Evolutionary conservation across 2,113 vertebrate genomes (phyloP).

Genomic region (Oryzias celebensis): DNA sequence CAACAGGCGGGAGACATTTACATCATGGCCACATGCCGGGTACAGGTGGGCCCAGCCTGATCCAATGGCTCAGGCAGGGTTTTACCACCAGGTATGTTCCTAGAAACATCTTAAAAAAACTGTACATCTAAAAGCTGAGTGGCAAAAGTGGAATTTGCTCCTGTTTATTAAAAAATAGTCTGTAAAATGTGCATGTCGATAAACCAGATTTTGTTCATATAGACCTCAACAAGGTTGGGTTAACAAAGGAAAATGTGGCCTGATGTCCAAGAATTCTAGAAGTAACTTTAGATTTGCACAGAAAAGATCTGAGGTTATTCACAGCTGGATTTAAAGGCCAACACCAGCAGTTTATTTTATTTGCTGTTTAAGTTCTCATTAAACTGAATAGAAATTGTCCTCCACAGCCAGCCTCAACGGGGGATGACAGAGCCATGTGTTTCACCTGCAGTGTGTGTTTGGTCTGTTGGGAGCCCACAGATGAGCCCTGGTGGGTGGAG

Average conservation of each 20-base stretch:
- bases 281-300: too few species aligned
- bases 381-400: background rate
- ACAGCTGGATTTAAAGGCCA: too few species aligned
- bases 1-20: constrained; percentile 97
- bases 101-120: background rate
- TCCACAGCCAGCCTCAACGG: constrained; percentile 91
- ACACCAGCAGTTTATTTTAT: too few species aligned
- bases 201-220: too few species aligned
- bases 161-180: too few species aligned
- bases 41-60: constrained; percentile 99
- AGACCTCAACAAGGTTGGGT: too few species aligned
- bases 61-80: constrained; percentile 98
- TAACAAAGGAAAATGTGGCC: too few species aligned
- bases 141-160: background rate
- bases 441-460: constrained; percentile 99
- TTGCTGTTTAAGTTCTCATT: too few species aligned
- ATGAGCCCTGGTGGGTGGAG: constrained; percentile 91
- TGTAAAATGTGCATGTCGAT: background rate
- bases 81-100: constrained; percentile 95
- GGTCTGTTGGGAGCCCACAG: constrained; percentile 98
- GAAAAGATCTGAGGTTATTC: too few species aligned
- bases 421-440: constrained; percentile 98
- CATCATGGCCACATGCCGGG: constrained; percentile 96
- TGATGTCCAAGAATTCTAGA: too few species aligned
- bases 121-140: background rate